These are phyloP conservation scores for Polypterus senegalus DNA, from an alignment of 2,113 vertebrate species.

Conservation along the genomic window DNA sequence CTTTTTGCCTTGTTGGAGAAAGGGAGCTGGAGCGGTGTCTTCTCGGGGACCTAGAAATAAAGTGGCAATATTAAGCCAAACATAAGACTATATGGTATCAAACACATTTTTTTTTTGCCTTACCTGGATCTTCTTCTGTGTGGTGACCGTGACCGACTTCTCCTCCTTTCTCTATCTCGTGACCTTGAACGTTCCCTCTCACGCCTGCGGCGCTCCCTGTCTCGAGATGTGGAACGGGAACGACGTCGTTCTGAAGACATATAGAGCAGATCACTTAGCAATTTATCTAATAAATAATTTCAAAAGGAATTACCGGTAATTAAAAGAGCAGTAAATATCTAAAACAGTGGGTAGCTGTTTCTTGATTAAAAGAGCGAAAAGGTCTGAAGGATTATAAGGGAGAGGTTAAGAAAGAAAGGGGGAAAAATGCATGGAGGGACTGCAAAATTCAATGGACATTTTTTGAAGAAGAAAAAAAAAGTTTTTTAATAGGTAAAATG, in stretches of 20 bases:
- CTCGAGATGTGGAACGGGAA: slow-evolving; percentile 75
- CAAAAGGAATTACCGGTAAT: not conserved
- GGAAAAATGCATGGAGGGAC: too few species aligned
- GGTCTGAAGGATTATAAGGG: too few species aligned
- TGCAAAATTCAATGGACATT: too few species aligned
- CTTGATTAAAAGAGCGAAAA: too few species aligned
- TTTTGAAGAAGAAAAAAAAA: too few species aligned
- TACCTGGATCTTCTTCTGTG: slow-evolving; percentile 83
- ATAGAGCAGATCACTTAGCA: not conserved
- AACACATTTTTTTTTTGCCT: slow-evolving; percentile 8
- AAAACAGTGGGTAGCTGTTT: not conserved
- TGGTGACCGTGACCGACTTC: slow-evolving; percentile 77
- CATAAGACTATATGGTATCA: not conserved
- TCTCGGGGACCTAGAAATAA: slow-evolving; percentile 64
- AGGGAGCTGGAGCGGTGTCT: slow-evolving; percentile 70
- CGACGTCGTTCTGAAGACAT: slow-evolving; percentile 64
- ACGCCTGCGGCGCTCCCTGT: slow-evolving; percentile 73
- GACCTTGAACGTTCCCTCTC: slow-evolving; percentile 73
- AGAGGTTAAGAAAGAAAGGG: too few species aligned
- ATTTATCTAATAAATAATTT: too few species aligned
- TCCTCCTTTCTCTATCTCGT: slow-evolving; percentile 72
- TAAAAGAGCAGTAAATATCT: not conserved
- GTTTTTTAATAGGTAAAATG: too few species aligned
- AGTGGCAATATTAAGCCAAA: not conserved
- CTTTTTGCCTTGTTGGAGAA: slow-evolving; percentile 70